phyloP scores from a whole-genome alignment of 2,888 invertebrate species.

The Coenonympha glycerion region DNA sequence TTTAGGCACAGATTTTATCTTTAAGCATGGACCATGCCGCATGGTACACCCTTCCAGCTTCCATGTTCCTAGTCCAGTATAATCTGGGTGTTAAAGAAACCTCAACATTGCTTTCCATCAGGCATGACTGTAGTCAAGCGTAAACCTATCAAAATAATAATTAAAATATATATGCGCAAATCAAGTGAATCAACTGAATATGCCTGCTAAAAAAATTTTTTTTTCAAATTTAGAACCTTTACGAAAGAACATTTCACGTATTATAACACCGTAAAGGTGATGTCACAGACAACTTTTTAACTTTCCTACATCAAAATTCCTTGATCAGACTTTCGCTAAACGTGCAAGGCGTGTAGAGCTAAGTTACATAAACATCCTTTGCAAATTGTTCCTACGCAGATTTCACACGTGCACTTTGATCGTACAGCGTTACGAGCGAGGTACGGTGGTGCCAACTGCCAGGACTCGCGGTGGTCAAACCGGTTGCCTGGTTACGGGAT shows the following conservation, averaged over 20 bases:
- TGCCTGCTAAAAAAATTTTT: not conserved
- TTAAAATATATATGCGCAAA: no score
- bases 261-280: not conserved
- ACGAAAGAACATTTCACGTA: not conserved
- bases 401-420: conserved; percentile 15
- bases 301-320: conserved; percentile 1
- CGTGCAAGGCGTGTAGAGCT: conserved; percentile 19
- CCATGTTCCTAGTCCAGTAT: no score
- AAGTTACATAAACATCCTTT: conserved; percentile 22
- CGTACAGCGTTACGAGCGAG: not conserved
- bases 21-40: no score
- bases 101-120: no score
- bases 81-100: no score
- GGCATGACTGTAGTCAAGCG: no score
- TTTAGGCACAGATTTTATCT: no score
- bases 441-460: conserved; percentile 32
- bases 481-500: conserved; percentile 64
- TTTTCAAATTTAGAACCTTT: not conserved
- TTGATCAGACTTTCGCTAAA: conserved; percentile 20
- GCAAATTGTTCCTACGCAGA: conserved; percentile 13
- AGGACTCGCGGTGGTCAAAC: conserved; percentile 70
- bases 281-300: not conserved
- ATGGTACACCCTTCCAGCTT: no score
- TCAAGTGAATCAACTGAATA: no score
- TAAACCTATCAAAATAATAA: no score